These are phyloP conservation scores for Xiphorhynchus erythropygius DNA, from an alignment of 2,797 vertebrate species.

Conservation along the genomic window DNA sequence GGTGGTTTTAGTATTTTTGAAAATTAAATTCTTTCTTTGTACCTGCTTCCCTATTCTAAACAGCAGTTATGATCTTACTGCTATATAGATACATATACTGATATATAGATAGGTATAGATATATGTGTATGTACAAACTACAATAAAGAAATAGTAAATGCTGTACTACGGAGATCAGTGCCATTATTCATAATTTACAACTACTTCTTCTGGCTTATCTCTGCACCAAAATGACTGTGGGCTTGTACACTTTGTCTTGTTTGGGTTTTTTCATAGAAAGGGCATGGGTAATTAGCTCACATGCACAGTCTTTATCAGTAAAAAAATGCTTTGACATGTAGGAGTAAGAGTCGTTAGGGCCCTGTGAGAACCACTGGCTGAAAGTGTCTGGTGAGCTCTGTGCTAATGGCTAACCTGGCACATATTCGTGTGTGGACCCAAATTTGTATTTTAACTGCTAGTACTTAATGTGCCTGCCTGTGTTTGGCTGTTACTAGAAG, in stretches of 20 bases:
- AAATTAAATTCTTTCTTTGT: neutral
- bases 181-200: neutral
- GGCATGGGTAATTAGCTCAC: neutral
- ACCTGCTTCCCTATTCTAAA: neutral
- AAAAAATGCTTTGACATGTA: neutral
- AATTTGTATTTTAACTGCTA: neutral
- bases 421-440: neutral
- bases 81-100: neutral
- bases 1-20: neutral
- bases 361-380: neutral
- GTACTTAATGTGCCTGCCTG: neutral
- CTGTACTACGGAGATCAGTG: neutral
- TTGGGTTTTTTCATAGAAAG: constrained; percentile 20
- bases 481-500: neutral
- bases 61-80: neutral
- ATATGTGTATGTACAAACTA: neutral
- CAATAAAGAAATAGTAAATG: neutral
- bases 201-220: constrained; percentile 20
- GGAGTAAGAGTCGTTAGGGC: neutral
- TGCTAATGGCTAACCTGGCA: neutral
- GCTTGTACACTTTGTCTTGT: neutral
- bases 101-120: neutral
- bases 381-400: neutral
- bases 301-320: neutral
- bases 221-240: neutral